These are phyloP conservation scores for Tubiluchus corallicola DNA, from an alignment of 2,888 invertebrate species.

Conservation along the genomic window DNA sequence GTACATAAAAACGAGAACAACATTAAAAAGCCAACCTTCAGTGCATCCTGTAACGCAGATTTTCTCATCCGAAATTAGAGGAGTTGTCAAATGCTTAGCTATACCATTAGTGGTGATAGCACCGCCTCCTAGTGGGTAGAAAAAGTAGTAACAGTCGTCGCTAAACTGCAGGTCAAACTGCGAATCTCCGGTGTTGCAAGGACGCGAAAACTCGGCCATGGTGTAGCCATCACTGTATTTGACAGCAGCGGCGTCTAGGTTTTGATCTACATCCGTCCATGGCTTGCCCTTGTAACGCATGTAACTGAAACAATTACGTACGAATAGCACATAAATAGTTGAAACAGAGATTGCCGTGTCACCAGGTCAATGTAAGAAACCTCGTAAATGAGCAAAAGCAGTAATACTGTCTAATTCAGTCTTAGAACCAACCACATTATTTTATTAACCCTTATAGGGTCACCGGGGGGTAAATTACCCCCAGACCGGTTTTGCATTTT, in stretches of 20 bases:
- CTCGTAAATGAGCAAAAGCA: too few relatives aligned
- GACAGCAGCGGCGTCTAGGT: slow-evolving; percentile 48
- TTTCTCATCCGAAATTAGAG: slow-evolving; percentile 48
- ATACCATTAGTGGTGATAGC: slow-evolving; percentile 59
- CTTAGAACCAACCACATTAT: too few relatives aligned
- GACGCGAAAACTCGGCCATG: slow-evolving; percentile 55
- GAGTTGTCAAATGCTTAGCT: slow-evolving; percentile 52
- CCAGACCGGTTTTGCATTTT: too few relatives aligned
- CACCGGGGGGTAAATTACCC: too few relatives aligned
- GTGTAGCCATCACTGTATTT: slow-evolving; percentile 52
- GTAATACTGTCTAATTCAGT: too few relatives aligned
- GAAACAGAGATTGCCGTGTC: too few relatives aligned
- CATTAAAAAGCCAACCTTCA: too few relatives aligned
- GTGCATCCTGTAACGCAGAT: slow-evolving; percentile 61
- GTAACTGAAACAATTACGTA: too few relatives aligned
- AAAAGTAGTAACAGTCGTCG: slow-evolving; percentile 62
- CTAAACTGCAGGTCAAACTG: slow-evolving; percentile 58
- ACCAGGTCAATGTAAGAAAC: too few relatives aligned
- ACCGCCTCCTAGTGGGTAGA: slow-evolving; percentile 70
- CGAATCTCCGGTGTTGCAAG: slow-evolving; percentile 49
- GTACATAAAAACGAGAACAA: too few relatives aligned
- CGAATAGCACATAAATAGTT: too few relatives aligned
- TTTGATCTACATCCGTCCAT: slow-evolving; percentile 49
- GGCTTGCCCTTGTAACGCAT: slow-evolving; percentile 29
- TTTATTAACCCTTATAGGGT: too few relatives aligned